phyloP scores from a whole-genome alignment of 2,797 vertebrate species.

The Malacoctenus gilli region DNA sequence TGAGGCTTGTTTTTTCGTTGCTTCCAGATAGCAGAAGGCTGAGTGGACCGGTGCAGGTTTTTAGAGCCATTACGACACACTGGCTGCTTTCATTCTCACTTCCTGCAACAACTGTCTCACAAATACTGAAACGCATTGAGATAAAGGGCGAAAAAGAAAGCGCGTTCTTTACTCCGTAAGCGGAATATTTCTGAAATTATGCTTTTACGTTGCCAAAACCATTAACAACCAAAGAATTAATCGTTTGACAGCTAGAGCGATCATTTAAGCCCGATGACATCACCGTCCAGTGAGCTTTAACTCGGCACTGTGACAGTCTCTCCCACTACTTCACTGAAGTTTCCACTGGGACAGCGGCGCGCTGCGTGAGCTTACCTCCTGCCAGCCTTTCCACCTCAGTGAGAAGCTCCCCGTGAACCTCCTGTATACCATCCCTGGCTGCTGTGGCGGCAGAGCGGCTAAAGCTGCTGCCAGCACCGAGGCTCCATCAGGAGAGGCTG shows the following conservation, averaged over 20 bases:
- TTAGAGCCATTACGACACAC: constrained; percentile 47
- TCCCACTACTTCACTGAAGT: constrained; percentile 11
- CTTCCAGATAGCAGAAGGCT: constrained; percentile 50
- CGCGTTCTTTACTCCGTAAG: too few species aligned
- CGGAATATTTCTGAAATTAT: too few species aligned
- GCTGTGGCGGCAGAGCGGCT: constrained; percentile 37
- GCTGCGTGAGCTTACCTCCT: constrained; percentile 84
- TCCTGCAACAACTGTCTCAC: constrained; percentile 53
- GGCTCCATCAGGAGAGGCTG: constrained; percentile 50
- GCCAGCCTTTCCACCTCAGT: constrained; percentile 79
- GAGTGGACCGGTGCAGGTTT: constrained; percentile 42
- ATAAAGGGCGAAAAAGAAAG: background rate
- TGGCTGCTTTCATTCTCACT: constrained; percentile 45
- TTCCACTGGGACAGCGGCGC: constrained; percentile 29
- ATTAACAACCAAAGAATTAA: too few species aligned
- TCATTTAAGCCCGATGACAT: constrained; percentile 36
- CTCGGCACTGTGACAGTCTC: constrained; percentile 46
- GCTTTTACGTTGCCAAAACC: too few species aligned
- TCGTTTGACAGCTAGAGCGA: too few species aligned
- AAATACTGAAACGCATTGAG: constrained; percentile 8
- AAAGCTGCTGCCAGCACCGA: constrained; percentile 36
- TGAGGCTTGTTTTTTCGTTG: constrained; percentile 46
- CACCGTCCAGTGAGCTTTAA: constrained; percentile 33
- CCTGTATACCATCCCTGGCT: constrained; percentile 84
- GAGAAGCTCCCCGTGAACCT: constrained; percentile 85